These are phyloP conservation scores for Hexactinellida sp. DNA, from an alignment of 37 sponge, comb jelly and placozoan species.

Conservation along the genomic window DNA sequence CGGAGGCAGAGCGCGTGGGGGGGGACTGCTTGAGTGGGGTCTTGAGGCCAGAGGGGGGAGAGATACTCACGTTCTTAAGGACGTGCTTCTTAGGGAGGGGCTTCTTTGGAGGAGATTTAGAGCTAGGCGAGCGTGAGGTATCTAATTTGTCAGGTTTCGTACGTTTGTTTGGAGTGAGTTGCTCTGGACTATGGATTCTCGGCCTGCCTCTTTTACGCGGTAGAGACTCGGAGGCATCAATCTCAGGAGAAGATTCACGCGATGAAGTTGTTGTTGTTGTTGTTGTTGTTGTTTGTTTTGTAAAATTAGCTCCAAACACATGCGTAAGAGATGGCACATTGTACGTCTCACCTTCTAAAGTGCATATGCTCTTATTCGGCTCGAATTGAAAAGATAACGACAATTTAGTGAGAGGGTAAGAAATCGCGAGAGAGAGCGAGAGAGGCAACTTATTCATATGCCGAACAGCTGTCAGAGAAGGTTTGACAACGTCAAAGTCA, in stretches of 20 bases:
- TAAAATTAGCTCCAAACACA: neutral
- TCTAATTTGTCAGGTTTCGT: neutral
- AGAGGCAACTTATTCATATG: neutral
- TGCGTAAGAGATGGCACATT: neutral
- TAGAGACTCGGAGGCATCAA: neutral
- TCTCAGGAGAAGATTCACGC: neutral
- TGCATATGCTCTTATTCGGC: neutral
- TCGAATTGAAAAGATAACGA: neutral
- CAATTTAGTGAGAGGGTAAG: neutral
- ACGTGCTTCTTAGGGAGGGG: neutral
- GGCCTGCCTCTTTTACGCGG: slow-evolving; percentile 7
- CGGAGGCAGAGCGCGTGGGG: neutral
- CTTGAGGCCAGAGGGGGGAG: neutral
- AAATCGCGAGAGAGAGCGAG: neutral
- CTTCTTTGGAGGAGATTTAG: neutral
- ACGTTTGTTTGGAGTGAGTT: neutral
- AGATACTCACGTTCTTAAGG: neutral
- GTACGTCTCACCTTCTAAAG: neutral
- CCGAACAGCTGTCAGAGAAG: neutral
- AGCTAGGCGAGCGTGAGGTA: neutral
- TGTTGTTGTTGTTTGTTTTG: neutral
- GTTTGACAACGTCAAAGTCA: neutral
- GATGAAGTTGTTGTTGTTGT: neutral
- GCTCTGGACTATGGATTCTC: neutral
- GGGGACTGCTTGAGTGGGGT: neutral